Base-by-base conservation (phyloP, 2,888 invertebrate species). In the Molanna angustata region DNA sequence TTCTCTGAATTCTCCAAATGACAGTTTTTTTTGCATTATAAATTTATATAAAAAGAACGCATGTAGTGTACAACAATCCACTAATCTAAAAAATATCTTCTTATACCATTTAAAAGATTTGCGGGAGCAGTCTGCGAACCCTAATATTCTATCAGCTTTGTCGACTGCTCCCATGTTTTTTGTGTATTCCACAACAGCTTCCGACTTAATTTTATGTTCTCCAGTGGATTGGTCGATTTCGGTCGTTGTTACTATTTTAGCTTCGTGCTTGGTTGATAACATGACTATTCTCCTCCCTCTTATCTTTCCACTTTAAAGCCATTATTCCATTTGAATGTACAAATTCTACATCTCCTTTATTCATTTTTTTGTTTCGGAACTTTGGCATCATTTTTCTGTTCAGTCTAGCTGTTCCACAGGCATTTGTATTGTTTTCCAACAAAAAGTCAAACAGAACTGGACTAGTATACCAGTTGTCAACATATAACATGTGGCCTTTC, bases 91-190 rank as follows among this genome's bases (percentile, higher is more conserved):
- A 42, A 42, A 42, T 21, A 49, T 35, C 13, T 21, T 40, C 33
- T 49, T 49, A 22, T 49, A 49, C 49, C 41, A 49, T 22, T 49
- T 49, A n/a, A 49, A 21, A 4, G 49, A 21, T 40, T 49, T 41
- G 4, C 41, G 18, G 11, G 49, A 49, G 9, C 37, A 37, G 20
- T 40, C 49, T 22, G 33, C 31, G 22, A 49, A 49, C 16, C 41
- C 21, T 9, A 21, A 40, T 4, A 49, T 43, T 37, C 16, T 21
- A 22, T 49, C 41, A 4, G 20, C 39, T 14, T 41, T 49, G 17
- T 49, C 49, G 7, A 49, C 40, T n/a, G 49, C 42, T 20, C 42
- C 42, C 42, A 42, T 42, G 13, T 42, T 42, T 20, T 42, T 42
- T n/a, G 4, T 42, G 21, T 42, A 42, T 19, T 42, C 42, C n/a